Percentiles rank a stretch among this genome's conserved stretches.
phyloP scores from a whole-genome alignment of 2,113 vertebrate genomes.

The Chaetorhynchus papuensis region DNA sequence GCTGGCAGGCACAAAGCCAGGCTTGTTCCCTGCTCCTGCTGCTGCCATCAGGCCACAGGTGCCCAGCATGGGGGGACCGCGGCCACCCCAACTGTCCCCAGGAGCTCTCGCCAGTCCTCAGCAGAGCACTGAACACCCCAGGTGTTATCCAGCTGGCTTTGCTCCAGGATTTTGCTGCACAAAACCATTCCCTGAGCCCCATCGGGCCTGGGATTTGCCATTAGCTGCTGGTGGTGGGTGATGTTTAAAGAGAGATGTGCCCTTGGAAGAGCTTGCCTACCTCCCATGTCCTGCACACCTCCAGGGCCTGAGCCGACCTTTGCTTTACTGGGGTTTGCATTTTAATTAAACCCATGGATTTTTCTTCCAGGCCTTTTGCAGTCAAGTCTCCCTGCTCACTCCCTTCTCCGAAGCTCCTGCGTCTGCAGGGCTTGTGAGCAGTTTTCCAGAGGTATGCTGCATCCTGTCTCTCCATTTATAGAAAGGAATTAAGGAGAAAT shows the following conservation, averaged over 20 bases:
- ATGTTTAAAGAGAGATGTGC: not conserved
- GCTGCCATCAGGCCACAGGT: not conserved
- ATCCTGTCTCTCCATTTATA: constrained; percentile 4
- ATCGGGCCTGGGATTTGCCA: not conserved
- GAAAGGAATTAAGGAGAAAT: constrained; percentile 48
- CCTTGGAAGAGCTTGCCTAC: rapidly evolving
- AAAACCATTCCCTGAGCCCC: not conserved
- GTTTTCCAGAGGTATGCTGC: not conserved
- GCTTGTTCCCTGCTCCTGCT: not conserved
- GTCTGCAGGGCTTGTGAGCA: not conserved
- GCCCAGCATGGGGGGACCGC: rapidly evolving
- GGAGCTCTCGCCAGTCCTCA: not conserved
- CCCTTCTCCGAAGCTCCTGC: not conserved
- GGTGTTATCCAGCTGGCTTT: not conserved
- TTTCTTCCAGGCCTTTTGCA: not conserved
- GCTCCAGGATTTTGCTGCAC: not conserved
- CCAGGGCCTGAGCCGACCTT: not conserved
- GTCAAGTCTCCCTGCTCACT: not conserved
- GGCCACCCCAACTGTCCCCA: not conserved
- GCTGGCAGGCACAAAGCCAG: not conserved
- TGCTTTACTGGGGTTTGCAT: not conserved
- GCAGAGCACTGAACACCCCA: rapidly evolving
- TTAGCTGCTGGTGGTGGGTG: not conserved
- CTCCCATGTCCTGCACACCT: not conserved
- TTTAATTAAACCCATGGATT: not conserved